phyloP scores from a whole-genome alignment of 2,888 invertebrate genomes.

The Pteria penguin region DNA sequence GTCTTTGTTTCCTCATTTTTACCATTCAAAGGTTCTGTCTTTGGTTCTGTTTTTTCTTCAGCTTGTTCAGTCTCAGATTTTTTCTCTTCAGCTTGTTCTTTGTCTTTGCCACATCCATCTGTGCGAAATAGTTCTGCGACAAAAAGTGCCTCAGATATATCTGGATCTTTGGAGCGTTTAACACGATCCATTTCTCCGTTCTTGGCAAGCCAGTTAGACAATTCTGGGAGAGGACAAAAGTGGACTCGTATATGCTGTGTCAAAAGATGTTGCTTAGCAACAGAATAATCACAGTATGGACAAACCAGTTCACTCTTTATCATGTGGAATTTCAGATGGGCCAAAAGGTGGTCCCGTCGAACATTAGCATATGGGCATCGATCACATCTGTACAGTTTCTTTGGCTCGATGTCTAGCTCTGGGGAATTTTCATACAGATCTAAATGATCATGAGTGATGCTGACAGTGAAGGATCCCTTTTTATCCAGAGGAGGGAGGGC shows the following conservation, averaged over 20 bases:
- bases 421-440: slow-evolving; percentile 75
- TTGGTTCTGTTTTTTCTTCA: background rate
- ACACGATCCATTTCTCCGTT: slow-evolving; percentile 69
- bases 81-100: slow-evolving; percentile 15
- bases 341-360: slow-evolving; percentile 87
- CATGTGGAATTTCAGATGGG: slow-evolving; percentile 89
- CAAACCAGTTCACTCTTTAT: slow-evolving; percentile 86
- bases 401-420: slow-evolving; percentile 79
- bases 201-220: slow-evolving; percentile 73
- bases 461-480: slow-evolving; percentile 63
- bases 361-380: slow-evolving; percentile 90
- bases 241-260: slow-evolving; percentile 90
- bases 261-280: slow-evolving; percentile 87
- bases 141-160: slow-evolving; percentile 63
- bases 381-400: slow-evolving; percentile 86
- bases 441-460: slow-evolving; percentile 72
- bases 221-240: slow-evolving; percentile 81
- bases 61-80: background rate
- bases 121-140: slow-evolving; percentile 56
- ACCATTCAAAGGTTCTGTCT: background rate
- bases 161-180: slow-evolving; percentile 65
- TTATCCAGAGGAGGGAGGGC: slow-evolving; percentile 68
- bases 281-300: slow-evolving; percentile 90
- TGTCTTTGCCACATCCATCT: slow-evolving; percentile 35
- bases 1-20: background rate